Evolutionary conservation across 2,888 invertebrate genomes (phyloP), one percentile per base, ranked within the genome.

Genomic region (Ochlodes sylvanus): DNA sequence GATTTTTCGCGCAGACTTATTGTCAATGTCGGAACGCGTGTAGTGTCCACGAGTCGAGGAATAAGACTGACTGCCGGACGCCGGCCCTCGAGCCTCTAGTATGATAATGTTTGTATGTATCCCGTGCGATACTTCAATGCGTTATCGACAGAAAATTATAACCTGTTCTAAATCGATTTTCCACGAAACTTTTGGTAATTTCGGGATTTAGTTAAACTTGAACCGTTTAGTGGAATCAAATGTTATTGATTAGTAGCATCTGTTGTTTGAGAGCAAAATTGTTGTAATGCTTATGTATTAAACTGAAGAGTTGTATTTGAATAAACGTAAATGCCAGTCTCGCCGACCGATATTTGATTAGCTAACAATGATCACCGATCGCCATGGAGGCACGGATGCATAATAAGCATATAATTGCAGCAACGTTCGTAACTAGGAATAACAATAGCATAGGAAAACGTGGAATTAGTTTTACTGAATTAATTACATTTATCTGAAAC

Each of bases 1-100:
- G 12, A 47, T 47, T 57, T 64, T 50, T 66, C 54, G 44, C 58
- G 67, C 14, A 34, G 15, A 15, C 17, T 17, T 42, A 14, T 67
- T 38, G 54, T 55, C 14, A 38, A 27, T n/a, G 1, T 17, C 14
- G 56, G 9, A 17, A 63, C 44, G 21, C 68, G 62, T 58, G 57
- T 44, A 42, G 15, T 42, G 14, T 52, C 19, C 12, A 12, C 56
- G 61, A 47, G 27, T 44, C 56, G 42, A 62, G 57, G 52, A 12
- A n/a, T 54, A 42, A 58, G 64, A 71, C 71, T 71, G 64, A 68
- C 58, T 27, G 15, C 0, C 42, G 9, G 42, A 27, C 50, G 12
- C 19, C 19, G 50, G 50, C 12, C 19, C n/a, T 54, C 54, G 9
- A n/a, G 32, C 27, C 32, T 54, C 54, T 27, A n/a, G 54, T 54